Conservation (phyloP, 1,140 invertebrate species). For the Drosophila chauvacae region DNA sequence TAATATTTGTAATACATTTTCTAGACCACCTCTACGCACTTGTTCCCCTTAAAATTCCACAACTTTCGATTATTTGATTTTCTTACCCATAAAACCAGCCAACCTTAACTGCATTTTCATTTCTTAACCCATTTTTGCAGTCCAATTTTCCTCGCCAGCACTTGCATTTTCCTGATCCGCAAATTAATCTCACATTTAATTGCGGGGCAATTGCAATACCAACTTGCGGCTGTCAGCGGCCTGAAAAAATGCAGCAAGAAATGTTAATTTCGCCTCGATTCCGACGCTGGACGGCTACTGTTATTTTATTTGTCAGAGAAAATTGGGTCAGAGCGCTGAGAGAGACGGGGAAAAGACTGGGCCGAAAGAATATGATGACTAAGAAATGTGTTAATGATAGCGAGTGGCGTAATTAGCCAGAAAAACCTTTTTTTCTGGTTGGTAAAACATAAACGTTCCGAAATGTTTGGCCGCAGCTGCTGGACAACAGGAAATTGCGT, state of each 20-base stretch:
- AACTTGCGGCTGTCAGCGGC: constrained; percentile 36
- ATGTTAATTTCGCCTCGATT: constrained; percentile 44
- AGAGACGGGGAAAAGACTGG: constrained; percentile 14
- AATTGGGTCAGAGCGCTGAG: constrained; percentile 57
- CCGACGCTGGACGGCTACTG: constrained; percentile 35
- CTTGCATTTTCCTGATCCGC: constrained; percentile 54
- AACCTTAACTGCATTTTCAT: constrained; percentile 25
- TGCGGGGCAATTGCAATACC: constrained; percentile 59
- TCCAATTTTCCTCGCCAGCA: constrained; percentile 27
- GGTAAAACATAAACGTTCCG: constrained; percentile 40
- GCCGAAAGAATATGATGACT: constrained; percentile 63
- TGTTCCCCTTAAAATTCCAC: not conserved
- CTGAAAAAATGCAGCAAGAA: constrained; percentile 29
- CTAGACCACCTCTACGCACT: not conserved
- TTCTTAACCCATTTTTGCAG: constrained; percentile 35
- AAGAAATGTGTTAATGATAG: constrained; percentile 75
- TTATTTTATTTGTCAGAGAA: constrained; percentile 49
- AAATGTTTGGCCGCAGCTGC: constrained; percentile 26
- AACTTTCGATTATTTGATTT: constrained; percentile 1
- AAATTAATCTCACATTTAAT: constrained; percentile 65
- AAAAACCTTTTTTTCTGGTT: constrained; percentile 36
- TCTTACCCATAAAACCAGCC: not conserved
- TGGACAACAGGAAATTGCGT: constrained; percentile 62
- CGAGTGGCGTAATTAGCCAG: constrained; percentile 67
- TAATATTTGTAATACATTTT: not conserved